phyloP scores from a whole-genome alignment of 1,140 invertebrate species.

The Cardiocondyla obscurior region DNA sequence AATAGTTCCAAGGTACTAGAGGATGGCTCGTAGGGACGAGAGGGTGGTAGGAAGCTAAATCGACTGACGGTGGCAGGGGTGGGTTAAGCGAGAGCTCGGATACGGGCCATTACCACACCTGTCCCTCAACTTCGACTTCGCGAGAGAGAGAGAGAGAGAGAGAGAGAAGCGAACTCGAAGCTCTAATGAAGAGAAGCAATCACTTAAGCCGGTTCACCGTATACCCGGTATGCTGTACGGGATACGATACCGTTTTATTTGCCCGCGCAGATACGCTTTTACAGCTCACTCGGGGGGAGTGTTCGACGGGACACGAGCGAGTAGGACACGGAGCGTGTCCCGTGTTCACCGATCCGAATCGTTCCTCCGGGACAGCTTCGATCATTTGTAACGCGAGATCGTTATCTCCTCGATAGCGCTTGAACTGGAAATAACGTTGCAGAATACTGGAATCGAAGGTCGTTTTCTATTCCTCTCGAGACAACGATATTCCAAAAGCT shows the following conservation, averaged over 20 bases:
- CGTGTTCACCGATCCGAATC: slow-evolving; percentile 28
- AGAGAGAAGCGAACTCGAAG: slow-evolving; percentile 32
- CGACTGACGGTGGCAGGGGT: slow-evolving; percentile 59
- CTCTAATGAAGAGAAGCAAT: slow-evolving; percentile 82
- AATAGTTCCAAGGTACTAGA: slow-evolving; percentile 73
- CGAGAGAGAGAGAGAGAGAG: neutral
- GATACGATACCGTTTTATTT: slow-evolving; percentile 63
- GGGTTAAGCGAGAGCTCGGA: slow-evolving; percentile 61
- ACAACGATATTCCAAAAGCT: neutral
- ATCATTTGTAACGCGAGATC: slow-evolving; percentile 52
- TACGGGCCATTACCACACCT: slow-evolving; percentile 82
- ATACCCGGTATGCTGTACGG: slow-evolving; percentile 53
- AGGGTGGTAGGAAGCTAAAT: slow-evolving; percentile 68
- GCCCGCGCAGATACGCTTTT: slow-evolving; percentile 55
- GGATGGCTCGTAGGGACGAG: neutral
- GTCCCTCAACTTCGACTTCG: slow-evolving; percentile 73
- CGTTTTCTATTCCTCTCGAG: neutral
- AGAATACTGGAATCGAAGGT: neutral
- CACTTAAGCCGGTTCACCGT: slow-evolving; percentile 76
- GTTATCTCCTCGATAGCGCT: slow-evolving; percentile 29
- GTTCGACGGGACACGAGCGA: slow-evolving; percentile 20
- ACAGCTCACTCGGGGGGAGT: slow-evolving; percentile 55
- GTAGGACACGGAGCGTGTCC: slow-evolving; percentile 20
- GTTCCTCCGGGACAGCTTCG: slow-evolving; percentile 34
- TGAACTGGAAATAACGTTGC: neutral